Percentiles rank a stretch among this genome's conserved stretches.
Evolutionary conservation across 2,113 vertebrate genomes (phyloP).

Genomic region (Formicarius rufipectus): DNA sequence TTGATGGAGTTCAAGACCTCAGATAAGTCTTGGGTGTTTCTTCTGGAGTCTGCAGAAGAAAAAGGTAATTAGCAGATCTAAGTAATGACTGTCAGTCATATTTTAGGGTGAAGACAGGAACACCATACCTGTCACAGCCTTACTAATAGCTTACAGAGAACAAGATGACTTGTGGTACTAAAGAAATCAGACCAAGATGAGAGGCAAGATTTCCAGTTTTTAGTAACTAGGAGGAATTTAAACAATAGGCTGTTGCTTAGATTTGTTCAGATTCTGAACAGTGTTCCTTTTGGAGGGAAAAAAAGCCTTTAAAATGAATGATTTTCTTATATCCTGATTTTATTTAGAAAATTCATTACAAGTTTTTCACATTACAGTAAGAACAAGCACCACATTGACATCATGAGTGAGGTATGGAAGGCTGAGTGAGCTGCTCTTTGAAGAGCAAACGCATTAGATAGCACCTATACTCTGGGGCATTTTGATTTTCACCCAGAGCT

Average conservation of each 20-base stretch:
- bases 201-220: neutral
- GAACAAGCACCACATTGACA: conserved; percentile 44
- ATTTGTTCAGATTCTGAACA: neutral
- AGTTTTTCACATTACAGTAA: neutral
- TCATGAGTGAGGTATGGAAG: conserved; percentile 6
- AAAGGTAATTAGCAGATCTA: neutral
- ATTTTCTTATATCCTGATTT: neutral
- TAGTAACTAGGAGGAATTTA: neutral
- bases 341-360: conserved; percentile 57
- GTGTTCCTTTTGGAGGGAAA: neutral
- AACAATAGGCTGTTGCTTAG: neutral
- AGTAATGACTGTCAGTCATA: neutral
- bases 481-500: neutral
- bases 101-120: neutral
- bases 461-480: neutral
- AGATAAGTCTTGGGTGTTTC: neutral
- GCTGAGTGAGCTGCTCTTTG: conserved; percentile 29
- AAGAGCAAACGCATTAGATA: conserved; percentile 49
- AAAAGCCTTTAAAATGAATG: neutral
- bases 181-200: neutral
- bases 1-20: neutral
- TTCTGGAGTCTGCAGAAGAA: neutral
- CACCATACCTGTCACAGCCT: neutral
- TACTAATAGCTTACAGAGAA: neutral
- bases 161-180: neutral